Evolutionary conservation across 2,888 invertebrate genomes (phyloP).

Genomic region (Epistrophe eligans): DNA sequence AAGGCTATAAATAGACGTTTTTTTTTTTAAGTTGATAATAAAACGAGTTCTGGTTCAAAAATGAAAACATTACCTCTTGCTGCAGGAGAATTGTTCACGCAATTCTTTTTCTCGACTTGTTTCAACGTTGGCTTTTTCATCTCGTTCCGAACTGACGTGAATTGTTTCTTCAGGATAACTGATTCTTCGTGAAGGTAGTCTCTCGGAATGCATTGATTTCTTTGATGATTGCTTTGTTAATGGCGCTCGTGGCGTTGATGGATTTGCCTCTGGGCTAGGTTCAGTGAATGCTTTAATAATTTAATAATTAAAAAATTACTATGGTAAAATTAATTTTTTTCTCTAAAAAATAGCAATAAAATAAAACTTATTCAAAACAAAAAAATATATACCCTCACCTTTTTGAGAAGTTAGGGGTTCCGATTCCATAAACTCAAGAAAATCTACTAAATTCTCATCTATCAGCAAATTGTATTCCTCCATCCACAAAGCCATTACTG

Average conservation of each 20-base stretch:
- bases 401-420: slow-evolving; percentile 11
- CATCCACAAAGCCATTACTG: slow-evolving; percentile 80
- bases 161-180: slow-evolving; percentile 82
- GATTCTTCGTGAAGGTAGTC: slow-evolving; percentile 77
- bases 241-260: slow-evolving; percentile 55
- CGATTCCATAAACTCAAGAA: slow-evolving; percentile 77
- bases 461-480: slow-evolving; percentile 78
- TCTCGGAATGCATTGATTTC: slow-evolving; percentile 77
- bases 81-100: slow-evolving; percentile 33
- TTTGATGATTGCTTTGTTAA: slow-evolving; percentile 78
- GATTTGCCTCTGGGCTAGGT: slow-evolving; percentile 31
- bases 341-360: too few species aligned
- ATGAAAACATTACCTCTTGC: slow-evolving; percentile 49
- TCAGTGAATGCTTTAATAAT: slow-evolving; percentile 22
- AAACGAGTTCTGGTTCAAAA: background rate
- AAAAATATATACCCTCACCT: too few species aligned
- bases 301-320: background rate
- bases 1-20: slow-evolving; percentile 38
- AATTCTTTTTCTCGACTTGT: slow-evolving; percentile 38
- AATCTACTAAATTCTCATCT: slow-evolving; percentile 79
- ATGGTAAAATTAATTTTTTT: too few species aligned
- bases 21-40: background rate
- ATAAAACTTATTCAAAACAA: too few species aligned
- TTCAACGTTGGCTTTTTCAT: slow-evolving; percentile 78
- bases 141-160: slow-evolving; percentile 83